Base-by-base conservation (phyloP, 2,113 vertebrate species). In the Pteropus alecto region DNA sequence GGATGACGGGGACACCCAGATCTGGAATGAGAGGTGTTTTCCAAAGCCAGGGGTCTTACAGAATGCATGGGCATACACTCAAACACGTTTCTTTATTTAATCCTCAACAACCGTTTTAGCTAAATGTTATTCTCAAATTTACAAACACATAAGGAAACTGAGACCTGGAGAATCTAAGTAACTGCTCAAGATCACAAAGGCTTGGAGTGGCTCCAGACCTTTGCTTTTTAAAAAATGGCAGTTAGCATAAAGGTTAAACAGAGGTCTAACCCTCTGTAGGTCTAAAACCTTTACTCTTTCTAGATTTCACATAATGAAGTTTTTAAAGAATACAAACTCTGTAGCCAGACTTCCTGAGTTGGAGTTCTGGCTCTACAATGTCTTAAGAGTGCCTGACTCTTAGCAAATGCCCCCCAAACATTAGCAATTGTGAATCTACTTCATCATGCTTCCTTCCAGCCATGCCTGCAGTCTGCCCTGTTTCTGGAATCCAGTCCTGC, bases 231-330 rank as follows among this genome's bases (percentile, higher is more conserved):
- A 38, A 68, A n/a, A 90, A 76, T 0, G 22, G 19, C 82, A 73
- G 86, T 90, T 96, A 82, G 28, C 41, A 54, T 60, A 77, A 96
- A 94, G 93, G 41, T 70, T 92, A 93, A 88, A 48, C n/a, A 63
- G 88, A 88, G 18, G 56, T 77, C 35, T 91, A 43, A 65, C 74
- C 28, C 76, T 85, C 68, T 73, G 8, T 68, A 63, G 65, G 14
- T 58, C n/a, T 93, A 84, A 95, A 92, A 93, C 22, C 14, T 87
- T 78, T 89, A 35, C 38, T 93, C 48, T 81, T 79, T 84, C 46
- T 79, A 33, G 73, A 77, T 93, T 84, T 93, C 65, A 67, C 26
- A 48, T 4, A 61, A 33, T 16, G 3, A 48, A 65, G 43, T 76
- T 18, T 60, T 86, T 94, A 82, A 94, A 96, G 61, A 89, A 88